phyloP scores from a whole-genome alignment of 2,888 invertebrate genomes.

The Emmelina monodactyla region DNA sequence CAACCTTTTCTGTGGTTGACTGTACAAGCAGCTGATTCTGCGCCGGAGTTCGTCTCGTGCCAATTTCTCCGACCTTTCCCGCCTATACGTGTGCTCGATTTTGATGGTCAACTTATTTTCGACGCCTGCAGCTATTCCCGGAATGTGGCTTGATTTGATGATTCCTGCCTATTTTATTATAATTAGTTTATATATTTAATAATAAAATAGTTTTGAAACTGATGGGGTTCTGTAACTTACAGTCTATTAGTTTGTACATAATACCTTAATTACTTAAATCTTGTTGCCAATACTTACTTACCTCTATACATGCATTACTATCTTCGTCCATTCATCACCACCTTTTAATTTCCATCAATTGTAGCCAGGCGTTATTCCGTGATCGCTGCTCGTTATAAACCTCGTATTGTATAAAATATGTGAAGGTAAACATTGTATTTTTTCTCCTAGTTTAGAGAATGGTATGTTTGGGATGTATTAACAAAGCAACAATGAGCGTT shows the following conservation, averaged over 20 bases:
- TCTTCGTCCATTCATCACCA: slow-evolving; percentile 40
- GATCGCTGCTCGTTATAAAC: slow-evolving; percentile 57
- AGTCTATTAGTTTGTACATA: too few relatives aligned
- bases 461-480: slow-evolving; percentile 53
- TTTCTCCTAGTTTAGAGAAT: slow-evolving; percentile 52
- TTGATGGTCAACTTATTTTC: slow-evolving; percentile 55
- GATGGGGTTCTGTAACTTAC: too few relatives aligned
- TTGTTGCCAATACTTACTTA: slow-evolving; percentile 26
- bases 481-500: slow-evolving; percentile 54
- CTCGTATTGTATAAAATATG: slow-evolving; percentile 62
- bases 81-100: slow-evolving; percentile 43
- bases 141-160: too few relatives aligned
- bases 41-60: slow-evolving; percentile 31
- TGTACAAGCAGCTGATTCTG: too few relatives aligned
- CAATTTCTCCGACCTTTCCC: slow-evolving; percentile 55
- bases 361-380: slow-evolving; percentile 62
- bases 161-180: too few relatives aligned
- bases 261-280: background rate
- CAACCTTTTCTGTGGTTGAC: too few relatives aligned
- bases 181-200: too few relatives aligned
- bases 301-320: slow-evolving; percentile 19
- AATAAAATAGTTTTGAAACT: too few relatives aligned
- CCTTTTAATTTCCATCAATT: slow-evolving; percentile 44
- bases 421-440: slow-evolving; percentile 63
- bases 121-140: slow-evolving; percentile 15